Conservation (phyloP, 2,113 vertebrate genomes). For the Scomber japonicus region DNA sequence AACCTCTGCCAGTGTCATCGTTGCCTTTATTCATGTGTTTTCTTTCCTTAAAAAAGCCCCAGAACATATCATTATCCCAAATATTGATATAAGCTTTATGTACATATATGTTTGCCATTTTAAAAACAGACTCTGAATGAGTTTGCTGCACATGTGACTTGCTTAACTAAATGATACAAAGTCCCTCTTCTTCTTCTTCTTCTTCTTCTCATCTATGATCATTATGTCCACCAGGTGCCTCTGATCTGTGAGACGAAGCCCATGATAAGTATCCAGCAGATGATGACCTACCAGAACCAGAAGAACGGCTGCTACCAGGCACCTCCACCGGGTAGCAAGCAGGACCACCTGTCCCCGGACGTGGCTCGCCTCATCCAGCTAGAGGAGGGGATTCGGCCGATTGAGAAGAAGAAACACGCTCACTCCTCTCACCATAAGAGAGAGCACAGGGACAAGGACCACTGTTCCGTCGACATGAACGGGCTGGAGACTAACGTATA, state of each 20-base stretch:
- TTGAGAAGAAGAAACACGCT: conserved; percentile 81
- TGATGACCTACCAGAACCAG: conserved; percentile 94
- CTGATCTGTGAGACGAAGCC: conserved; percentile 93
- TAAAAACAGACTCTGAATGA: not conserved
- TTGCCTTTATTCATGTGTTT: no score
- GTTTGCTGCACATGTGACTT: not conserved
- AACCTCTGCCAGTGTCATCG: no score
- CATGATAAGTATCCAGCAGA: conserved; percentile 92
- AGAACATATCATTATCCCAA: not conserved
- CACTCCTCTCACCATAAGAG: conserved; percentile 81
- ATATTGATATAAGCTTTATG: not conserved
- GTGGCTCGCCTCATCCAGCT: conserved; percentile 89
- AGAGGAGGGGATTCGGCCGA: conserved; percentile 86
- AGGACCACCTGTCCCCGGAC: conserved; percentile 83
- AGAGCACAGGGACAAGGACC: conserved; percentile 88
- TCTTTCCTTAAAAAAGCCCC: no score
- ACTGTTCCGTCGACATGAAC: conserved; percentile 96
- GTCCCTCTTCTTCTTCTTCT: not conserved
- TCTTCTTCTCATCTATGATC: conserved; percentile 8
- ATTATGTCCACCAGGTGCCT: conserved; percentile 82
- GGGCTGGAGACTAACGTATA: conserved; percentile 97
- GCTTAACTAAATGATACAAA: not conserved
- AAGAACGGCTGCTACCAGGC: conserved; percentile 91
- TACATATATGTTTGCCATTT: not conserved
- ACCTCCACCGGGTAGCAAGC: conserved; percentile 78